Evolutionary conservation across 2,888 invertebrate species (phyloP).

Genomic region (Acanthosepion pharaonis): DNA sequence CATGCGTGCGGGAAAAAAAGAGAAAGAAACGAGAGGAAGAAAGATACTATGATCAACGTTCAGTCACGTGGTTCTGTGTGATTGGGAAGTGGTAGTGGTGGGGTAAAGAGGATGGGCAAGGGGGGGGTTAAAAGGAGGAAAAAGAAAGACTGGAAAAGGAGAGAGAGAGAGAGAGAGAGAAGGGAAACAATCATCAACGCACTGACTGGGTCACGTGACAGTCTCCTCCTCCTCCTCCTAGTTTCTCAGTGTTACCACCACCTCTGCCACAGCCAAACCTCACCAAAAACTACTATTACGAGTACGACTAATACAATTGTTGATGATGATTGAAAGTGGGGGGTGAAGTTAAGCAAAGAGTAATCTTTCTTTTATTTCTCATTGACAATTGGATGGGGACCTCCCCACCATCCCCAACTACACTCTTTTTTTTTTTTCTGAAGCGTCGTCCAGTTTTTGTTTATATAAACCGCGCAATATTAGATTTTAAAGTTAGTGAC

Average conservation of each 20-base stretch:
- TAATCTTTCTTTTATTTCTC: background rate
- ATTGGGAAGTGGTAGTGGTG: background rate
- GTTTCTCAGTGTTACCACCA: background rate
- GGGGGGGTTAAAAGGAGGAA: background rate
- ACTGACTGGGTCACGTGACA: constrained; percentile 33
- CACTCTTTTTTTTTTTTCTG: too few species aligned
- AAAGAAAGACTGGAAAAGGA: background rate
- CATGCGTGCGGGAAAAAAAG: background rate
- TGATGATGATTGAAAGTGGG: background rate
- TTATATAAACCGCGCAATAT: background rate
- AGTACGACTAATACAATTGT: background rate
- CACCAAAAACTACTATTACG: constrained; percentile 33
- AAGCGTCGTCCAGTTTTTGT: background rate
- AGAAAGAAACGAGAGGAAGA: background rate
- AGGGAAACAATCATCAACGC: background rate
- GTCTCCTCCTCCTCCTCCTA: background rate
- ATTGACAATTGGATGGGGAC: background rate
- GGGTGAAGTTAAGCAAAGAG: background rate
- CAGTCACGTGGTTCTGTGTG: background rate
- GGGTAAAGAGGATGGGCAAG: background rate
- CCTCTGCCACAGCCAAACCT: background rate
- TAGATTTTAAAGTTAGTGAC: background rate
- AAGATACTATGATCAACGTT: too few species aligned
- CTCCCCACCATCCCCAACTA: background rate
- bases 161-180: background rate